A percentile compares a stretch with the other conserved stretches of the same genome.
Conservation (phyloP, 2,888 invertebrate genomes). For the Prosapia bicincta region DNA sequence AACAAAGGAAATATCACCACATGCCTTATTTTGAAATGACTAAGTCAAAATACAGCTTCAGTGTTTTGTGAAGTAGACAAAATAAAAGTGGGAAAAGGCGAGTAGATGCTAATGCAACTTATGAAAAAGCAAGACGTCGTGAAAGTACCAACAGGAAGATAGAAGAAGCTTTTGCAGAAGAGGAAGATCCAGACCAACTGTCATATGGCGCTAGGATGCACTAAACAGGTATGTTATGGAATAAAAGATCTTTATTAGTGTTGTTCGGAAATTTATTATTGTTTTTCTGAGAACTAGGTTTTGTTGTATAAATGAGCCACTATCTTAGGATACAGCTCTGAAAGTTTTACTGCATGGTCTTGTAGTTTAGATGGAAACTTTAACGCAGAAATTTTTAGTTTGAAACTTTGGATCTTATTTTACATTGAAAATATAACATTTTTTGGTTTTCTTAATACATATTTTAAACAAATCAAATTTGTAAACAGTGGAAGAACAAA, state of each 20-base stretch:
- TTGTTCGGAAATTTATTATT: too few species aligned
- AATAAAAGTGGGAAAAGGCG: not conserved
- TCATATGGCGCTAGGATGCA: conserved; percentile 12
- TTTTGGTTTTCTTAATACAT: too few species aligned
- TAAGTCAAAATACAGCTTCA: conserved; percentile 4
- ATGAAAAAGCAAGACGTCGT: conserved; percentile 1
- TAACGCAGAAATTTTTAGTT: not conserved
- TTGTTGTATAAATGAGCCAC: conserved; percentile 6
- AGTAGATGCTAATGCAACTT: not conserved
- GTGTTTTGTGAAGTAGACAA: not conserved
- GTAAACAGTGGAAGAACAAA: too few species aligned
- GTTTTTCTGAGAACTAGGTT: not conserved
- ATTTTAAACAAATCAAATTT: too few species aligned
- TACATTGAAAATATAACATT: not conserved
- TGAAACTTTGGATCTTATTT: not conserved
- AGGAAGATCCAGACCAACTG: conserved; percentile 15
- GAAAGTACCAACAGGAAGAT: conserved; percentile 9
- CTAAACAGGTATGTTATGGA: not conserved
- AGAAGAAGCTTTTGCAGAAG: conserved; percentile 4
- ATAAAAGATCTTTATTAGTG: not conserved
- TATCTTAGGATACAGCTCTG: not conserved
- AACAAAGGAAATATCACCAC: conserved; percentile 3
- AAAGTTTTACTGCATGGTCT: not conserved
- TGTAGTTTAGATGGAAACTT: not conserved
- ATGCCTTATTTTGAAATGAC: not conserved